A percentile compares a stretch with the other conserved stretches of the same genome.
phyloP scores from a whole-genome alignment of 2,888 invertebrate species.

The Mythimna vitellina region DNA sequence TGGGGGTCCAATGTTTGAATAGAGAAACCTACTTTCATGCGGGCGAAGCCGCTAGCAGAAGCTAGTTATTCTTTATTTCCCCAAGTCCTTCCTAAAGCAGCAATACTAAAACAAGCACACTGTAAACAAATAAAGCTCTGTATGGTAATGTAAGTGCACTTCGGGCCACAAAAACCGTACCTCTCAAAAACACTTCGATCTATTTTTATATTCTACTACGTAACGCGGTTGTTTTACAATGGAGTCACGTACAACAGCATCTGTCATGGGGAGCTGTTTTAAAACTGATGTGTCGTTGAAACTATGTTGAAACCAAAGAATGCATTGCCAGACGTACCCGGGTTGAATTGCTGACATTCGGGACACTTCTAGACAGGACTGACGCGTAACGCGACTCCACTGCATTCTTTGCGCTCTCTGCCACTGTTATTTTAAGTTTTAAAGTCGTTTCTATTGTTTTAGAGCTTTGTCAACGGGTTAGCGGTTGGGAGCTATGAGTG shows the following conservation, averaged over 20 bases:
- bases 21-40: too few relatives aligned
- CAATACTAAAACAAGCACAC: constrained; percentile 35
- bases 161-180: constrained; percentile 58
- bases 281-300: constrained; percentile 80
- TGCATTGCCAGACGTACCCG: constrained; percentile 62
- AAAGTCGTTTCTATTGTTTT: constrained; percentile 58
- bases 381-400: constrained; percentile 55
- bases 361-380: constrained; percentile 64
- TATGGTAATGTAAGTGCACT: constrained; percentile 66
- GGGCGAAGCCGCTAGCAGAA: too few relatives aligned
- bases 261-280: constrained; percentile 80
- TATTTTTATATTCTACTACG: constrained; percentile 77
- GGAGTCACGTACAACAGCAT: constrained; percentile 82
- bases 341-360: constrained; percentile 64
- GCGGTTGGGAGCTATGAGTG: constrained; percentile 25
- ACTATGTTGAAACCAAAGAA: constrained; percentile 77
- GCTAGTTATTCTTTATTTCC: not conserved
- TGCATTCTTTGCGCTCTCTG: constrained; percentile 61
- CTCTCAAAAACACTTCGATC: constrained; percentile 67
- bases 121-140: constrained; percentile 51
- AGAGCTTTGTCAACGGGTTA: constrained; percentile 36
- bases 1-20: too few relatives aligned
- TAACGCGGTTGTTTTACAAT: constrained; percentile 78
- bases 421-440: constrained; percentile 57
- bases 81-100: constrained; percentile 20